These are phyloP conservation scores for Melanerpes aurifrons DNA, from an alignment of 2,113 vertebrate genomes.

Conservation along the genomic window DNA sequence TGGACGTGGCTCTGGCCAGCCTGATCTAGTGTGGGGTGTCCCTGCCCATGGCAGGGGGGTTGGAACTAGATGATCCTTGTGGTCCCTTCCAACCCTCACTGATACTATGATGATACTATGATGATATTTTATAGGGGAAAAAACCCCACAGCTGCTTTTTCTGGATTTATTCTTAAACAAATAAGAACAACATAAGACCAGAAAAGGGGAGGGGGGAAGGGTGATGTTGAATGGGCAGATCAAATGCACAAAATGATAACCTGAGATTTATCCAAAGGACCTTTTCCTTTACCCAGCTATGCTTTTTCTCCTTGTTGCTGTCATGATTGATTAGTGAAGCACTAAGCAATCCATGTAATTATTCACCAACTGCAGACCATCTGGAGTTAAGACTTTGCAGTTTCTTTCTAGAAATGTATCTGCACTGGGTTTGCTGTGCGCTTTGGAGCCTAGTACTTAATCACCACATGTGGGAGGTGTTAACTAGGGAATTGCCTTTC, in stretches of 20 bases:
- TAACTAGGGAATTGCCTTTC: slow-evolving; percentile 71
- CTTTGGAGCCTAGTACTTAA: slow-evolving; percentile 64
- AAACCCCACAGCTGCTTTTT: neutral
- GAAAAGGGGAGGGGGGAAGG: neutral
- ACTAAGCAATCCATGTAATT: slow-evolving; percentile 58
- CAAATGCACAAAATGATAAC: slow-evolving; percentile 29
- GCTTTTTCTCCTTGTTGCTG: slow-evolving; percentile 58
- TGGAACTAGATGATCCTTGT: no score
- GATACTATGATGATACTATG: no score
- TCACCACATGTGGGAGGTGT: slow-evolving; percentile 69
- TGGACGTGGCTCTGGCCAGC: no score
- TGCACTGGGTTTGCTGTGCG: slow-evolving; percentile 13
- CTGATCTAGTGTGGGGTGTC: no score
- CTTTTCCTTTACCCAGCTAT: slow-evolving; percentile 46
- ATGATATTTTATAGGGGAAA: neutral
- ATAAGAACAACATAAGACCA: neutral
- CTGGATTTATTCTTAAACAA: slow-evolving; percentile 7
- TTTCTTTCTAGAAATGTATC: slow-evolving; percentile 65
- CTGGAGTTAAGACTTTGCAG: slow-evolving; percentile 62
- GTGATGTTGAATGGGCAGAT: slow-evolving; percentile 10
- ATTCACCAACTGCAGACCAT: slow-evolving; percentile 68
- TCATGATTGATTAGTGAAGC: slow-evolving; percentile 64
- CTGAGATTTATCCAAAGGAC: slow-evolving; percentile 52
- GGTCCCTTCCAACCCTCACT: no score
- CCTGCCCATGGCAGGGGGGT: no score